Base-by-base conservation (phyloP, 2,113 vertebrate species). In the Onychostruthus taczanowskii region DNA sequence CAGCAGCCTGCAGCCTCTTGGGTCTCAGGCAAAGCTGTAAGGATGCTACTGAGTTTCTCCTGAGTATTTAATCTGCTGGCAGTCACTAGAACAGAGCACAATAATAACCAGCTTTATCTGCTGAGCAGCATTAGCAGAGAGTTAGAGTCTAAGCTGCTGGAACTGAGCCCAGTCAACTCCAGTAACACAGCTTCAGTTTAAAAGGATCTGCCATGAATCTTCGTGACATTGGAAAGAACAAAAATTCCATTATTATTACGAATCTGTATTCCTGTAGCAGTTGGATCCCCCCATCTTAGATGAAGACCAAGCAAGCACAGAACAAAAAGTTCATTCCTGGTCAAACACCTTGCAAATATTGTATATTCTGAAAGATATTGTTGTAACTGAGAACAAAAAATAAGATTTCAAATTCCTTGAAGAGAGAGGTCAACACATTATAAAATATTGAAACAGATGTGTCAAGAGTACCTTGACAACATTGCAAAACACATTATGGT, bases 81-180 rank as follows among this genome's bases (percentile, higher is more conserved):
- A 66, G 24, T 69, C 90, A 77, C 59, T 58, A 91, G 92, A 89
- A 89, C 64, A 66, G 59, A 89, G 92, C 68, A 58, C 87, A 53
- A 84, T 67, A 91, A 94, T 93, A 91, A 70, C 90, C 44, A 59
- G 69, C 76, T 93, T 94, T 94, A 87, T 81, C 90, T 89, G 55
- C 77, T 94, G 78, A 95, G 88, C 68, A 89, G 84, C 69, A 84
- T 93, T 93, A 91, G 61, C 88, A 67, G 55, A 39, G 90, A 78
- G 84, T 91, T 84, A 84, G 46, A 95, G 50, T 31, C 69, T 75
- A 78, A 93, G 81, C 88, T 91, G 64, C 82, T 94, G 93, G 94
- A 95, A 90, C 88, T 84, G 88, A 94, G 82, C 74, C 90, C 90
- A 87, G 88, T 76, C 20, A 8, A 24, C 66, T 82, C 43, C 8